Base-by-base conservation (phyloP, 1,140 invertebrate genomes). In the Manduca sexta region DNA sequence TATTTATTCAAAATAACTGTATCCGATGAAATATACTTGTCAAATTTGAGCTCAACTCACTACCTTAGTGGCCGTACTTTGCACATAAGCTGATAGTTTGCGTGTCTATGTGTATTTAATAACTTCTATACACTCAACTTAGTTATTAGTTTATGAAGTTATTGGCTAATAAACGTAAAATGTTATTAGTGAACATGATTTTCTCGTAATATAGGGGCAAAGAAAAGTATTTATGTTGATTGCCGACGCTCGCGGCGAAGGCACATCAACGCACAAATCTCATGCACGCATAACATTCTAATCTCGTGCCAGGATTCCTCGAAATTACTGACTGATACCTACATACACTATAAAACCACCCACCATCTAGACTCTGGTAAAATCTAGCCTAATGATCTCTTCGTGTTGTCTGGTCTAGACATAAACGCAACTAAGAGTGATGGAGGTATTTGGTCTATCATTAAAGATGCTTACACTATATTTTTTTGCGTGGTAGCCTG, bases 71-170 rank as follows among this genome's bases (percentile, higher is more conserved):
- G 21, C 21, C 21, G 21, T 14, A 35, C 33, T 12, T 35, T 11
- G 13, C 13, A 35, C n/a, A 35, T 35, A 35, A 35, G 5, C 13
- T 5, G 33, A 35, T 14, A 64, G 55, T 48, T 71, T 44, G 74
- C 74, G 71, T 77, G 74, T 47, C 46, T 12, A 31, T 31, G 30
- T 55, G 45, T 40, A 43, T 37, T 31, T 45, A 59, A 60, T 53
- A 53, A 67, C 60, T 68, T 64, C 56, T 56, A 30, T 50, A 55
- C 39, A 62, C 52, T 51, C 42, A 30, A 60, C 46, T 72, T 48
- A 64, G 52, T 57, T 55, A 52, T 52, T 52, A 38, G 42, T 56
- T 66, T 60, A 60, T 61, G 45, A 55, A 65, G 60, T 67, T 56
- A 67, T 59, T 58, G 42, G 42, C 49, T 53, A 61, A 52, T 61